Evolutionary conservation across 1,140 invertebrate species (phyloP).

Genomic region (Philopotamus ludificatus): DNA sequence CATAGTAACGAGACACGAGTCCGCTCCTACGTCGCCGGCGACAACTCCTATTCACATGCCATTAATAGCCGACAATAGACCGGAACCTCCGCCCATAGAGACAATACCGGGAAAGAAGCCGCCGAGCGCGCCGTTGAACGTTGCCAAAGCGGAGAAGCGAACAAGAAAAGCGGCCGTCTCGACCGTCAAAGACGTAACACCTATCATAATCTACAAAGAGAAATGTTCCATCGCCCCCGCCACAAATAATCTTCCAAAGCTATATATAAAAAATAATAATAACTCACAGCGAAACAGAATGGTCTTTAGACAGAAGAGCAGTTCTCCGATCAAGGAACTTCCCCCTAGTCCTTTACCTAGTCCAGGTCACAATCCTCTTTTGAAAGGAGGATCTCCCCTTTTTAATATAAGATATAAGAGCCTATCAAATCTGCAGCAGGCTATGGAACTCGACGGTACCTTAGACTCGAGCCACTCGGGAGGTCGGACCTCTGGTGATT

Average conservation of each 20-base stretch:
- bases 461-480: constrained; percentile 86
- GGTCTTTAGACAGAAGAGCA: constrained; percentile 69
- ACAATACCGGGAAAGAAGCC: constrained; percentile 83
- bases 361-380: constrained; percentile 52
- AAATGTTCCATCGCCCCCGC: constrained; percentile 53
- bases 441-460: constrained; percentile 77
- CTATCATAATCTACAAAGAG: constrained; percentile 57
- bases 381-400: constrained; percentile 72
- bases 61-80: constrained; percentile 64
- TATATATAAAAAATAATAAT: constrained; percentile 75
- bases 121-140: constrained; percentile 43
- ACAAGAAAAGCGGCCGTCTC: constrained; percentile 59
- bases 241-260: constrained; percentile 60
- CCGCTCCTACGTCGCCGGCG: constrained; percentile 52
- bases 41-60: constrained; percentile 58
- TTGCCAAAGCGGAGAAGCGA: constrained; percentile 65
- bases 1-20: constrained; percentile 49
- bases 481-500: constrained; percentile 80
- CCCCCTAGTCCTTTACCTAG: constrained; percentile 60
- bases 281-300: constrained; percentile 65
- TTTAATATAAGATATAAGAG: constrained; percentile 84
- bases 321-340: constrained; percentile 70
- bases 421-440: constrained; percentile 73
- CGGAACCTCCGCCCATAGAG: constrained; percentile 86
- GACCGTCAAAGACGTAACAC: constrained; percentile 55